Conservation (phyloP, 2,113 vertebrate species). For the Prunella himalayana region DNA sequence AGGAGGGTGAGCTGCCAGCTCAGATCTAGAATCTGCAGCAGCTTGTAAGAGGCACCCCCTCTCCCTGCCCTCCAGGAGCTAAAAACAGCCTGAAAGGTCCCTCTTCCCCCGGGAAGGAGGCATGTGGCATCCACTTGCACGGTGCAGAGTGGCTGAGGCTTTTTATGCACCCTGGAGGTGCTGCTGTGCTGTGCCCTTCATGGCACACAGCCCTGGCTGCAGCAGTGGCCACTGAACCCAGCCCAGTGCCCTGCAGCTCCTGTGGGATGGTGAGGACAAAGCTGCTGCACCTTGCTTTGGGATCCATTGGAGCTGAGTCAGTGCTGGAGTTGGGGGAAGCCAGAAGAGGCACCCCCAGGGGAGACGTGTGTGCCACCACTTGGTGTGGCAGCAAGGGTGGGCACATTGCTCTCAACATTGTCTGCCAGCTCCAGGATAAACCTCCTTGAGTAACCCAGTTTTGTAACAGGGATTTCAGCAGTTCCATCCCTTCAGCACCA, state of each 20-base stretch:
- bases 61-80: slow-evolving; percentile 47
- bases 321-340: accelerated
- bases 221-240: accelerated
- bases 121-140: not conserved
- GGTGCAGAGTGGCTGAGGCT: not conserved
- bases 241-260: accelerated
- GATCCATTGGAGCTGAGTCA: not conserved
- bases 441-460: not conserved
- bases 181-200: accelerated
- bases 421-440: not conserved
- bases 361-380: accelerated
- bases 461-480: accelerated
- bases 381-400: accelerated
- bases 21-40: slow-evolving; percentile 57
- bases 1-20: slow-evolving; percentile 61
- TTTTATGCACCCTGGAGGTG: not conserved
- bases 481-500: not conserved
- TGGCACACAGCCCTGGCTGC: accelerated
- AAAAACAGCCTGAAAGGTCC: slow-evolving; percentile 38
- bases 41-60: slow-evolving; percentile 43
- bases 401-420: accelerated
- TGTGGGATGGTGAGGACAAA: accelerated
- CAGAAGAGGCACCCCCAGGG: not conserved
- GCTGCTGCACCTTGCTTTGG: not conserved
- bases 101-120: not conserved